Percentiles rank a stretch among this genome's conserved stretches.
phyloP scores from a whole-genome alignment of 2,888 invertebrate species.

The Phyllotreta striolata region DNA sequence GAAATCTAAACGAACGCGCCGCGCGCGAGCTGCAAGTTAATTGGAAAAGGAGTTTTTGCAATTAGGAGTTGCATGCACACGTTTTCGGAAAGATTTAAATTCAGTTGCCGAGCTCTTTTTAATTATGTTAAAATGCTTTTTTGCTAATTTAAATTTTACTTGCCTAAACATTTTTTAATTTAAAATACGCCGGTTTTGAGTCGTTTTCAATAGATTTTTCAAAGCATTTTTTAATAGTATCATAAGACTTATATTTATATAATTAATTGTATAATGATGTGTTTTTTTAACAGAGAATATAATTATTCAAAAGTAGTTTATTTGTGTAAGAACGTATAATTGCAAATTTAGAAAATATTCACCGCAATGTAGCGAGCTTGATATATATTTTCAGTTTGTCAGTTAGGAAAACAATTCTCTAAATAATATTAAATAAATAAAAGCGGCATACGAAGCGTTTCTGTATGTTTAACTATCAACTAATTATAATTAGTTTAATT shows the following conservation, averaged over 20 bases:
- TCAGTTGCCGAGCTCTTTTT: no score
- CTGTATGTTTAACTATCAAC: slow-evolving; percentile 44
- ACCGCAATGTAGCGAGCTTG: no score
- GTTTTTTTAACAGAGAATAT: no score
- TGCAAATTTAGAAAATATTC: no score
- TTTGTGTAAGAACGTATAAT: slow-evolving; percentile 8
- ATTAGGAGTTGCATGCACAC: background rate
- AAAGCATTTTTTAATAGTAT: no score
- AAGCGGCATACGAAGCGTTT: slow-evolving; percentile 33
- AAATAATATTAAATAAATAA: slow-evolving; percentile 43
- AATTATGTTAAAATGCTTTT: no score
- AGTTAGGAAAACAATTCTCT: slow-evolving; percentile 42
- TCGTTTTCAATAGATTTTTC: no score
- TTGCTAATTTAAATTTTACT: no score
- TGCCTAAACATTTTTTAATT: no score
- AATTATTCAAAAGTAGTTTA: background rate
- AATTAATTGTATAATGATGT: no score
- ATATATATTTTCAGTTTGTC: background rate
- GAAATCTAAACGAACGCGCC: background rate
- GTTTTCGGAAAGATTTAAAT: background rate
- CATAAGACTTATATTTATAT: no score
- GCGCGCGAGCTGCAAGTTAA: slow-evolving; percentile 4
- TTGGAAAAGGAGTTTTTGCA: slow-evolving; percentile 7
- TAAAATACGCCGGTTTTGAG: no score
- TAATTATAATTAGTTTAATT: slow-evolving; percentile 48